These are phyloP conservation scores for Brachionus koreanus DNA, from an alignment of 1,140 invertebrate genomes.

Conservation along the genomic window DNA sequence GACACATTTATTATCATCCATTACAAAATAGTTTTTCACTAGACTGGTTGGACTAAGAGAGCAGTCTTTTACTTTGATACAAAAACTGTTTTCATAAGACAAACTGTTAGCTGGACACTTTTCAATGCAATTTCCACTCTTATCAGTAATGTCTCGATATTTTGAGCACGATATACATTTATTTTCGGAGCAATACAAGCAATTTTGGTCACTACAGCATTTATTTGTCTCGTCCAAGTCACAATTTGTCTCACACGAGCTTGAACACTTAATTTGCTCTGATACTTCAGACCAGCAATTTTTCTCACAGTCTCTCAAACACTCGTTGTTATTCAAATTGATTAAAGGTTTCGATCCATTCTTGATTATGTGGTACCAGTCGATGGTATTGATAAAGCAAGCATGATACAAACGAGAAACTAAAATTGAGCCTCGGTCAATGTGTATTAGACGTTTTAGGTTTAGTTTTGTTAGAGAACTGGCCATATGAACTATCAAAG, in stretches of 20 bases:
- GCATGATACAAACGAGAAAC: neutral
- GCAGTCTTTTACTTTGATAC: slow-evolving; percentile 1
- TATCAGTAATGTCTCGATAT: neutral
- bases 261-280: neutral
- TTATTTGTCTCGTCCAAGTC: neutral
- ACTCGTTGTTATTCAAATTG: slow-evolving; percentile 21
- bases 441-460: neutral
- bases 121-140: neutral
- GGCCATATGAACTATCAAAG: neutral
- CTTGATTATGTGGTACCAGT: neutral
- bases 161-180: slow-evolving; percentile 4
- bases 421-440: neutral
- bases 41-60: neutral
- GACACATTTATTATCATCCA: neutral
- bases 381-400: neutral
- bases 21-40: neutral
- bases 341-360: neutral
- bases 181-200: neutral
- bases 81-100: slow-evolving; percentile 1
- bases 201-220: neutral
- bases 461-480: neutral
- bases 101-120: neutral
- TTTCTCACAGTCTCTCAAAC: neutral
- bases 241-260: neutral
- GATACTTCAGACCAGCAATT: slow-evolving; percentile 1